phyloP scores from a whole-genome alignment of 1,140 invertebrate genomes.

The Pararge aegeria region DNA sequence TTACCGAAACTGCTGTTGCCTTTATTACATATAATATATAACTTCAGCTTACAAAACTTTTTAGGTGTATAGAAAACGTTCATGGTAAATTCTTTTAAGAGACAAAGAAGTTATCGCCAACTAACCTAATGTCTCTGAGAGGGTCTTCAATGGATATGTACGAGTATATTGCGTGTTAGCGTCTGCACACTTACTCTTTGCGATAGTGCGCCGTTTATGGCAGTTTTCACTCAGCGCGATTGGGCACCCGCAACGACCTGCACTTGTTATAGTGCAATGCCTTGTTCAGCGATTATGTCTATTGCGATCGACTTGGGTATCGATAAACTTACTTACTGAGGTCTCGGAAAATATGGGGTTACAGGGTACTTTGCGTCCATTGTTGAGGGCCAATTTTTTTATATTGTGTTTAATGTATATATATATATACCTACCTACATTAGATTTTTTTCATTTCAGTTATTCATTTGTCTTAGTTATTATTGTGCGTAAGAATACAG shows the following conservation, averaged over 20 bases:
- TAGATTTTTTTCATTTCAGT: too few relatives aligned
- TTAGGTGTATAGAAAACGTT: neutral
- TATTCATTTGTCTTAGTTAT: too few relatives aligned
- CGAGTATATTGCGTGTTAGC: conserved; percentile 7
- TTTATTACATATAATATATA: neutral
- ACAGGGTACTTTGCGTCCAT: neutral
- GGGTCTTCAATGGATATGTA: neutral
- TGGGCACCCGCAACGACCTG: conserved; percentile 53
- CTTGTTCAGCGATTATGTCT: conserved; percentile 41
- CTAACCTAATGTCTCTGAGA: conserved; percentile 17
- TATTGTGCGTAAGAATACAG: too few relatives aligned
- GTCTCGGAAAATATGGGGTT: neutral
- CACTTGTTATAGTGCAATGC: conserved; percentile 56
- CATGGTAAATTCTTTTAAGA: neutral
- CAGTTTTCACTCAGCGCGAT: conserved; percentile 73
- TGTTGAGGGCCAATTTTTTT: too few relatives aligned
- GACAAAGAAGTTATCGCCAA: neutral
- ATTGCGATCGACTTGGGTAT: conserved; percentile 25
- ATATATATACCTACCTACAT: too few relatives aligned
- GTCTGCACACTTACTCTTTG: conserved; percentile 32
- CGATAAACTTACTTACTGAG: conserved; percentile 13
- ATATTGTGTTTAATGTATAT: too few relatives aligned
- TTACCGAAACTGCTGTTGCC: neutral
- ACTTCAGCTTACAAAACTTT: neutral
- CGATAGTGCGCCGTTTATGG: conserved; percentile 54